Evolutionary conservation across 1,140 invertebrate genomes (phyloP).

Genomic region (Eueides isabella): DNA sequence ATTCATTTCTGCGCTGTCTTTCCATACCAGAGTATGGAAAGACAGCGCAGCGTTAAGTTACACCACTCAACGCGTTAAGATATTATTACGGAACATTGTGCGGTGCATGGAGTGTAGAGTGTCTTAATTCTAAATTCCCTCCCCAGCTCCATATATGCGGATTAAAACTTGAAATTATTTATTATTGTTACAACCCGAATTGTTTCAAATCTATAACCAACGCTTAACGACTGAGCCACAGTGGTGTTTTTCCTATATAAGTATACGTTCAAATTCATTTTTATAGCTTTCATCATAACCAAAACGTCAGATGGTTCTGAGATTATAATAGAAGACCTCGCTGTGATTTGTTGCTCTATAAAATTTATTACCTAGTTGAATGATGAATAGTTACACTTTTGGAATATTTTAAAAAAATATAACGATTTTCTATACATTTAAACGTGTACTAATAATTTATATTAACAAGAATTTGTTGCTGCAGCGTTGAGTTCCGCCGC

Average conservation of each 20-base stretch:
- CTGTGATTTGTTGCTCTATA: background rate
- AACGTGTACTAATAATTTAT: too few relatives aligned
- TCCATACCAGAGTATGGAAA: too few relatives aligned
- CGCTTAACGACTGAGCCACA: background rate
- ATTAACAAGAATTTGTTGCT: too few relatives aligned
- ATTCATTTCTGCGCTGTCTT: too few relatives aligned
- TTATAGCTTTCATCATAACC: background rate
- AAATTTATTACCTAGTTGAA: constrained; percentile 2
- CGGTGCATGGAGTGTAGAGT: background rate
- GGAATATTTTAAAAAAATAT: background rate
- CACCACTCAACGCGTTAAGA: too few relatives aligned
- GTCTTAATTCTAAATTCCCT: background rate
- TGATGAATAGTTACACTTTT: background rate
- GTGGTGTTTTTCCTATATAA: background rate
- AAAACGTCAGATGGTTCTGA: background rate
- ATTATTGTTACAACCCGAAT: too few relatives aligned
- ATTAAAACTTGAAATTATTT: too few relatives aligned
- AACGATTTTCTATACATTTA: too few relatives aligned
- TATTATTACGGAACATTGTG: background rate
- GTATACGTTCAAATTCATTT: background rate
- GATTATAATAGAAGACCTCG: constrained; percentile 8
- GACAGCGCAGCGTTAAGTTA: too few relatives aligned
- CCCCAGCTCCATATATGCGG: too few relatives aligned
- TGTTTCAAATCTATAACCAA: too few relatives aligned
- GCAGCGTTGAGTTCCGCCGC: too few relatives aligned